Percentiles rank a stretch among this genome's conserved stretches.
These are phyloP conservation scores for Stichopus horrens DNA, from an alignment of 53 echinoderm and acorn worm genomes.

Conservation along the genomic window DNA sequence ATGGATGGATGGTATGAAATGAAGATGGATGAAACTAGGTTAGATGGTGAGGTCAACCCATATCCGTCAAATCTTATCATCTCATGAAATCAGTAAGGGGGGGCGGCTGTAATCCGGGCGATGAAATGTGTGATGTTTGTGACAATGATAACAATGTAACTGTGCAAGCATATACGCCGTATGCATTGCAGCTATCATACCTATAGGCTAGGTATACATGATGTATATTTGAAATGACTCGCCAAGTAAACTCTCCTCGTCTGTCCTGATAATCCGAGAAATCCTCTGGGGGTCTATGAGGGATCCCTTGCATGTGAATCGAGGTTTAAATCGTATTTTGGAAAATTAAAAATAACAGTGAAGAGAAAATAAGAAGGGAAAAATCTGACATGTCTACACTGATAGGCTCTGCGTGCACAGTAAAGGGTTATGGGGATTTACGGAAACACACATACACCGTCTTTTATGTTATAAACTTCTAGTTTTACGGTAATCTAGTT, in stretches of 20 bases:
- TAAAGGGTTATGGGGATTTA: no score
- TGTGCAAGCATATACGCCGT: neutral
- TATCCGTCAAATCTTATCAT: slow-evolving; percentile 13
- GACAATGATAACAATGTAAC: slow-evolving; percentile 17
- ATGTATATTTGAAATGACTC: neutral
- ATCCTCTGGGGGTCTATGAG: neutral
- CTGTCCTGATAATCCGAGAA: neutral
- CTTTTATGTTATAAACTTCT: no score
- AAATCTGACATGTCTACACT: no score
- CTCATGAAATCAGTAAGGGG: neutral
- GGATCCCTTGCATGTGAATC: neutral
- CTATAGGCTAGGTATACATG: no score
- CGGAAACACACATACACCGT: no score
- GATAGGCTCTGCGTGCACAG: no score
- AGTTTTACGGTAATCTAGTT: no score
- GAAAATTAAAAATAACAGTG: neutral
- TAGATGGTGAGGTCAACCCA: neutral
- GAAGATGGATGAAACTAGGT: neutral
- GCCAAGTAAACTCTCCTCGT: neutral
- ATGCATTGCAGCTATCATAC: neutral
- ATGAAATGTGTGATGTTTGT: slow-evolving; percentile 19
- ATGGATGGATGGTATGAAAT: neutral
- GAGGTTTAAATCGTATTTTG: neutral
- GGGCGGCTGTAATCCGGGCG: neutral
- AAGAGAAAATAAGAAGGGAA: no score